Evolutionary conservation across 2,888 invertebrate genomes (phyloP).

Genomic region (Ectropis crepuscularia): DNA sequence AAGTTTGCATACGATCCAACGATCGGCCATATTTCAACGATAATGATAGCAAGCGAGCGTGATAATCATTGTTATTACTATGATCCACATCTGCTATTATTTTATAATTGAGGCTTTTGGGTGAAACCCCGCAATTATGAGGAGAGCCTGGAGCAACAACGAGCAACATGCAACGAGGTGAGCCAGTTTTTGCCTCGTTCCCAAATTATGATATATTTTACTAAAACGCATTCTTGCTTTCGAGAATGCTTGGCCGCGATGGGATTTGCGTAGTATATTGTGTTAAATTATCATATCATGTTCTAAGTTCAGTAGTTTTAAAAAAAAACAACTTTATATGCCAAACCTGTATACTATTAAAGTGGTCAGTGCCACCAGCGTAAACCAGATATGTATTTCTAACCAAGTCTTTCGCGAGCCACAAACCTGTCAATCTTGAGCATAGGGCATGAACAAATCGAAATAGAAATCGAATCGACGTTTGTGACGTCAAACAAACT

Average conservation of each 20-base stretch:
- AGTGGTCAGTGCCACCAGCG: too few species aligned
- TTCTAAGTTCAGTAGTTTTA: too few species aligned
- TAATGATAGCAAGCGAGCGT: conserved; percentile 81
- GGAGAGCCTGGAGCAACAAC: conserved; percentile 78
- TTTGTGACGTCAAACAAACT: too few species aligned
- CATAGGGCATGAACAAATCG: too few species aligned
- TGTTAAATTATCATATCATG: background rate
- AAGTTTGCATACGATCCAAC: conserved; percentile 74
- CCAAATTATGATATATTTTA: conserved; percentile 77
- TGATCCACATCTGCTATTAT: conserved; percentile 84
- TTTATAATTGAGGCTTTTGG: conserved; percentile 84
- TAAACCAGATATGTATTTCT: too few species aligned
- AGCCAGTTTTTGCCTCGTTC: conserved; percentile 73
- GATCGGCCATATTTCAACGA: conserved; percentile 78
- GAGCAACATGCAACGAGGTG: conserved; percentile 76
- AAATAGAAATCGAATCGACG: too few species aligned
- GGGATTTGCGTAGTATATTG: conserved; percentile 19
- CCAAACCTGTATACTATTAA: too few species aligned
- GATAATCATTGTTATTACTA: conserved; percentile 85
- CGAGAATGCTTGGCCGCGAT: conserved; percentile 41
- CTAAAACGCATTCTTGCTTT: conserved; percentile 58
- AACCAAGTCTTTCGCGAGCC: too few species aligned
- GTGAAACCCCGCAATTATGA: conserved; percentile 84
- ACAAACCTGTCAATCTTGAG: too few species aligned
- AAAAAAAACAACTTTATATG: too few species aligned